Base-by-base conservation (phyloP, 1,140 invertebrate species). In the Matsumurasca onukii region DNA sequence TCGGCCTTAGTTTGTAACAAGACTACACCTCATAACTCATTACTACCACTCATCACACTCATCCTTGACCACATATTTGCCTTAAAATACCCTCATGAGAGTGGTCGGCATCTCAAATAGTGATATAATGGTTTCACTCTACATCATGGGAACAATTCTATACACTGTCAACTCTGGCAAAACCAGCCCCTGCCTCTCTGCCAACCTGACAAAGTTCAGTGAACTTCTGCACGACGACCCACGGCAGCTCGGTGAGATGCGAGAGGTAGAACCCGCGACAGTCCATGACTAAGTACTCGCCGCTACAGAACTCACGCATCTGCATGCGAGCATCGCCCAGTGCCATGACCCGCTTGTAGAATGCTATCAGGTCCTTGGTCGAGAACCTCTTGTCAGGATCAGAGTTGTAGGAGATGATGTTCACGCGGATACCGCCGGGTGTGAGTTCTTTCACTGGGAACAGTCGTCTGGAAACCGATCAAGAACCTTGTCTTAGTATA, bases 221-320 rank as follows among this genome's bases (percentile, higher is more conserved):
- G 9, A 61, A 57, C 31, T 61, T 61, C 30, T 62, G 63, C 13
- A 61, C 15, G 17, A 70, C 15, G 5, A 49, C 24, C 9, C 51
- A 55, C 9, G 65, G 63, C 2, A 70, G 27, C 30, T 70, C 63
- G 17, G 69, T 51, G 15, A 70, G 22, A 30, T 68, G 65, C 0
- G 65, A 52, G 25, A 39, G 15, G 55, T 63, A 55, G 55, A 66
- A 67, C 27, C 67, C 29, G n/a, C 25, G 9, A 34, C 30, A 68
- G 29, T 70, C 69, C 20, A 49, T 31, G 31, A 70, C 55, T 30
- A 70, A 24, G 52, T 67, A 67, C 17, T 59, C 65, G 25, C 66
- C 66, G 0, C 52, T 24, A 24, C 66, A 68, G 34, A 61, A 59
- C 31, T 57, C 39, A 5, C 61, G 52, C 20, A 59, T 27, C 2